Evolutionary conservation across 2,888 invertebrate genomes (phyloP).

Genomic region (Frankliniella intonsa): DNA sequence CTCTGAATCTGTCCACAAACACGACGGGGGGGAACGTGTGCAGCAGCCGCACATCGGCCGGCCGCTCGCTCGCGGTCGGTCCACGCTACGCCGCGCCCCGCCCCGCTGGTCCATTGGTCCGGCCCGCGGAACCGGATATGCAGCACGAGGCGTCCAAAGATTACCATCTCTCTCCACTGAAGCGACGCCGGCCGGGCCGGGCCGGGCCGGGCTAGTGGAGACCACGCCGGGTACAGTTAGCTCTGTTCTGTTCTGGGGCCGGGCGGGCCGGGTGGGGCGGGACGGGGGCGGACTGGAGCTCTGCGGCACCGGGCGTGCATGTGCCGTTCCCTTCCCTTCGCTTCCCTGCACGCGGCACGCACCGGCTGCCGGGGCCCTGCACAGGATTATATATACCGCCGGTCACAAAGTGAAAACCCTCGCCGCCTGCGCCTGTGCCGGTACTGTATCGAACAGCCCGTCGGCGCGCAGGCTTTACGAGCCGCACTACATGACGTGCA

Average conservation of each 20-base stretch:
- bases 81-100: background rate
- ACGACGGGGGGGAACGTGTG: background rate
- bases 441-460: too few relatives aligned
- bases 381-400: too few relatives aligned
- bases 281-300: background rate
- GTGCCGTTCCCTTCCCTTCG: background rate
- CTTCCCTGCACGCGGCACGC: background rate
- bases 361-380: background rate
- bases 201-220: background rate
- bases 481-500: too few relatives aligned
- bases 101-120: background rate
- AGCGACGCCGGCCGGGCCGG: background rate
- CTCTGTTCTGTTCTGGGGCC: background rate
- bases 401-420: too few relatives aligned
- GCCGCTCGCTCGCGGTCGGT: too few relatives aligned
- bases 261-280: background rate
- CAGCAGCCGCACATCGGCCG: background rate
- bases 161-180: slow-evolving; percentile 23
- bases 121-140: slow-evolving; percentile 8
- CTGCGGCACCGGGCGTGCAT: background rate
- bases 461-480: too few relatives aligned
- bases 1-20: background rate
- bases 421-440: too few relatives aligned
- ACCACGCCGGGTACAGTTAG: too few relatives aligned
- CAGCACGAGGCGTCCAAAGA: slow-evolving; percentile 14